Evolutionary conservation across 1,140 invertebrate species (phyloP).

Genomic region (Drosophila yakuba): DNA sequence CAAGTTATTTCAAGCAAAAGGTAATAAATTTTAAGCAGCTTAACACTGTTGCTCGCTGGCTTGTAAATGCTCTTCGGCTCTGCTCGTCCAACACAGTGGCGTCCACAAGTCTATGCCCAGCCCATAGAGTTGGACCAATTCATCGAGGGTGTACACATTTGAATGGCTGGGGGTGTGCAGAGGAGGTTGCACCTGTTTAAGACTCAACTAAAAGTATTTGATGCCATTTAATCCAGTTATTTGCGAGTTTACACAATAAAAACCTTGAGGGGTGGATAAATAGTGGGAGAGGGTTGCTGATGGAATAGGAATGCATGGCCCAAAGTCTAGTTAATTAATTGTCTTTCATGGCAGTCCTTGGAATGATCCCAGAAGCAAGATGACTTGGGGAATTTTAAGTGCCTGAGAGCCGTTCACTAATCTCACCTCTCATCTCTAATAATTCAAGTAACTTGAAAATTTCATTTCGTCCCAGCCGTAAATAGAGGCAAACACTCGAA

Average conservation of each 20-base stretch:
- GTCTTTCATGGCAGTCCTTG: conserved; percentile 44
- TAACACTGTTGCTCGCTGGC: conserved; percentile 83
- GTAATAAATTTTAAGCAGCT: conserved; percentile 85
- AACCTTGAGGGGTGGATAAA: conserved; percentile 32
- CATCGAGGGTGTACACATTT: conserved; percentile 24
- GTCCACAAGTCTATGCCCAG: conserved; percentile 35
- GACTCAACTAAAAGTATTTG: conserved; percentile 76
- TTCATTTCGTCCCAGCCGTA: conserved; percentile 15
- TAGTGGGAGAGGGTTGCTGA: conserved; percentile 1
- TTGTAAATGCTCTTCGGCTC: conserved; percentile 65
- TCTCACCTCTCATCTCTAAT: conserved; percentile 26
- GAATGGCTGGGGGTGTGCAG: conserved; percentile 30
- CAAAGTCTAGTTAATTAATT: conserved; percentile 80
- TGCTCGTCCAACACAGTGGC: conserved; percentile 43
- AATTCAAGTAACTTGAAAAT: conserved; percentile 25
- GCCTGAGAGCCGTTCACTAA: conserved; percentile 16
- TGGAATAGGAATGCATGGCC: conserved; percentile 52
- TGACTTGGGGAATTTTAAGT: conserved; percentile 54
- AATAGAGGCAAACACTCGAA: conserved; percentile 39
- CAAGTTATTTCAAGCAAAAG: conserved; percentile 83
- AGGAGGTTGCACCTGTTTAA: conserved; percentile 67
- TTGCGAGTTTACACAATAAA: conserved; percentile 81
- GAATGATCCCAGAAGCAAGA: conserved; percentile 21
- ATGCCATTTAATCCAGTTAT: conserved; percentile 82
- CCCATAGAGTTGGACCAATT: conserved; percentile 6